Conservation (phyloP, 2,113 vertebrate species). For the Tragulus kanchil region DNA sequence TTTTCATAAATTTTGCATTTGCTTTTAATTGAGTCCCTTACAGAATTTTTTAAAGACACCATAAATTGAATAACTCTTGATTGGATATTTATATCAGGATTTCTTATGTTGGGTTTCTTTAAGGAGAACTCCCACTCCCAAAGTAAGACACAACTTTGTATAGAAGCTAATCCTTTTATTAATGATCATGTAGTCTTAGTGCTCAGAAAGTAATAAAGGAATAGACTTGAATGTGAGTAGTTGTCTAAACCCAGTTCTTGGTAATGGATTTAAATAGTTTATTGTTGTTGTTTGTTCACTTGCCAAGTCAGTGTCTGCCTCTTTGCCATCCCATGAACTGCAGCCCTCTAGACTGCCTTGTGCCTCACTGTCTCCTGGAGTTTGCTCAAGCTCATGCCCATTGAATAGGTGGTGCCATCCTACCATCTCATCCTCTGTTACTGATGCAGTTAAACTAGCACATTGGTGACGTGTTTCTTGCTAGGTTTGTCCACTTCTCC, state of each 20-base stretch:
- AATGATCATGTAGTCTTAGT: conserved; percentile 4
- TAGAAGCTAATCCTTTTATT: conserved; percentile 37
- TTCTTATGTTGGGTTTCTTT: not conserved
- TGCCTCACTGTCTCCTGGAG: rapidly evolving
- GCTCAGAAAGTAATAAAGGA: not conserved
- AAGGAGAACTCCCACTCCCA: not conserved
- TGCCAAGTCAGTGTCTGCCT: not conserved
- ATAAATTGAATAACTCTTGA: not conserved
- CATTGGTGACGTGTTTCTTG: not conserved
- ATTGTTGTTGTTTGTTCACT: not conserved
- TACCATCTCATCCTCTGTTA: not conserved
- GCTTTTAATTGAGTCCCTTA: conserved; percentile 14
- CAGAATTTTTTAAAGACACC: not conserved
- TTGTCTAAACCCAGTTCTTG: conserved; percentile 23
- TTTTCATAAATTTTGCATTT: conserved; percentile 36
- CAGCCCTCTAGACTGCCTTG: not conserved
- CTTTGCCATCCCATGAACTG: not conserved
- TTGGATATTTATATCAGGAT: not conserved
- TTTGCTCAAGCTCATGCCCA: not conserved
- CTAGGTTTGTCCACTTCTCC: not conserved
- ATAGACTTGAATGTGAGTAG: not conserved
- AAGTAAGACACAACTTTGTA: not conserved
- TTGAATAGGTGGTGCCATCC: not conserved
- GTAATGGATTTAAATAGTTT: conserved; percentile 48
- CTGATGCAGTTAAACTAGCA: conserved; percentile 3